Evolutionary conservation across 2,113 vertebrate species (phyloP).

Genomic region (Neofelis nebulosa): DNA sequence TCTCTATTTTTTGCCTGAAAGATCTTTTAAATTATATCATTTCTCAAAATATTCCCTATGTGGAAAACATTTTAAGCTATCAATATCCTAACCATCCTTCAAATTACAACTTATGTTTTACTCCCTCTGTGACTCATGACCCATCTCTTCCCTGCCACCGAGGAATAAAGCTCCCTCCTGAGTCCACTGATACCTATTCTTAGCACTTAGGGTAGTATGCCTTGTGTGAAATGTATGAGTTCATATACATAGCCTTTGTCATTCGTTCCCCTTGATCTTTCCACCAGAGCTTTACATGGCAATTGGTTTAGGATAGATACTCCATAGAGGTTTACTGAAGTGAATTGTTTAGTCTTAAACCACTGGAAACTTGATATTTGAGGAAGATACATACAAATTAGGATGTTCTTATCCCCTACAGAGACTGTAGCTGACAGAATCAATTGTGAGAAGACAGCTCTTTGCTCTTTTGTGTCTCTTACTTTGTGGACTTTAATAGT

Average conservation of each 20-base stretch:
- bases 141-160: not conserved
- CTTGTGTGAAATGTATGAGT: not conserved
- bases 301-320: not conserved
- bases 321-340: not conserved
- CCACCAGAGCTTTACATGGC: not conserved
- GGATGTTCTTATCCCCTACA: not conserved
- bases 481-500: not conserved
- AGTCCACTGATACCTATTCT: not conserved
- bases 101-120: not conserved
- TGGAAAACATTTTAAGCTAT: not conserved
- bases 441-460: constrained; percentile 11
- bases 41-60: not conserved
- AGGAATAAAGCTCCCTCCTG: not conserved
- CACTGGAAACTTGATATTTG: not conserved
- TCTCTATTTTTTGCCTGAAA: not conserved
- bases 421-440: constrained; percentile 26
- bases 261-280: not conserved
- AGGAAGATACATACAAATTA: not conserved
- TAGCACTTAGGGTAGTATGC: not conserved
- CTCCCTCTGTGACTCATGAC: not conserved
- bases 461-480: not conserved
- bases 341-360: not conserved
- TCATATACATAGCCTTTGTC: not conserved
- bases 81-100: not conserved
- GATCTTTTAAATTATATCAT: constrained; percentile 13